phyloP scores from a whole-genome alignment of 1,140 invertebrate species.

The Telenomus remus region DNA sequence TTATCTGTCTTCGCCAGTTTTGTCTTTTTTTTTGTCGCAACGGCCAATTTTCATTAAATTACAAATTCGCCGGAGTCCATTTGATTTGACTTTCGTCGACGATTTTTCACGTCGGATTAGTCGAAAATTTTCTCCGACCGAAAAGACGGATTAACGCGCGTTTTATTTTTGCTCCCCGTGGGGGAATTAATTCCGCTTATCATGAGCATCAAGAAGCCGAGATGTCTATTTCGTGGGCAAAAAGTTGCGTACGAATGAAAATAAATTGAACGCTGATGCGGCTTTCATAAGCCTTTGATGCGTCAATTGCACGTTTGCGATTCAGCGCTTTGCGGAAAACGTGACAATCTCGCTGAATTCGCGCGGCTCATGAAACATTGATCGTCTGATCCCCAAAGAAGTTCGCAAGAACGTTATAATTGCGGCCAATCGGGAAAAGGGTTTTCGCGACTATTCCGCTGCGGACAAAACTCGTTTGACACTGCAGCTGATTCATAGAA shows the following conservation, averaged over 20 bases:
- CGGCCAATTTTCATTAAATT: no score
- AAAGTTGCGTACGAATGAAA: slow-evolving; percentile 26
- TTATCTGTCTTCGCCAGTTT: no score
- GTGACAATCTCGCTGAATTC: slow-evolving; percentile 53
- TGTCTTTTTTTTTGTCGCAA: no score
- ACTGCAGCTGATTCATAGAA: no score
- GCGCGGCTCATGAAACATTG: slow-evolving; percentile 61
- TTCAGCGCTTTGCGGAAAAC: slow-evolving; percentile 39
- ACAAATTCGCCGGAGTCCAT: no score
- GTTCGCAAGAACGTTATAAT: slow-evolving; percentile 42
- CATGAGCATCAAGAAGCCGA: slow-evolving; percentile 17
- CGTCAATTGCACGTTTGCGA: slow-evolving; percentile 46
- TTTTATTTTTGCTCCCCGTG: no score
- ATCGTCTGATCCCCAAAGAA: slow-evolving; percentile 48
- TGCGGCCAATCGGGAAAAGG: slow-evolving; percentile 34
- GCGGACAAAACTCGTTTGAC: slow-evolving; percentile 29
- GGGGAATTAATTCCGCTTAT: slow-evolving; percentile 22
- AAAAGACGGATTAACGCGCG: no score
- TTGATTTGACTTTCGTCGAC: no score
- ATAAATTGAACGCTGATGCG: slow-evolving; percentile 33
- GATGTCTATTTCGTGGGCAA: slow-evolving; percentile 15
- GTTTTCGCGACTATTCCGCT: slow-evolving; percentile 29
- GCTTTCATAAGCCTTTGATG: slow-evolving; percentile 34
- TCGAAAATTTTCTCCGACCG: no score
- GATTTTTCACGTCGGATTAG: no score